Evolutionary conservation across 2,888 invertebrate species (phyloP), one percentile per base, ranked within the genome.

Genomic region (Drosophila vallismaia): DNA sequence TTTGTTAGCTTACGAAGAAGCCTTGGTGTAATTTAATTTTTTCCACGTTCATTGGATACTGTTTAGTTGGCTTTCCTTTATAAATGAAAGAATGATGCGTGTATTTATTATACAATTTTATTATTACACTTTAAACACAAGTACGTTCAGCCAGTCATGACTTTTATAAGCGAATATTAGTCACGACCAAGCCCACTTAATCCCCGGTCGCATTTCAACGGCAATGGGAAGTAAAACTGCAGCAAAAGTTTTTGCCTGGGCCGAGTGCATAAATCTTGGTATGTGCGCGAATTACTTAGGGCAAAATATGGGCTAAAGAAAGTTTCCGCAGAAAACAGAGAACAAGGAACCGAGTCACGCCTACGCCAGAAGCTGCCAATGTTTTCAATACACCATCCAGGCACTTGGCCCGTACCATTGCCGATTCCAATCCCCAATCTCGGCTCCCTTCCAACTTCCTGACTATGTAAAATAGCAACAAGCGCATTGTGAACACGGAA

Each of bases 401-500:
- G 53, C 52, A 48, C 14, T 49, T 45, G 46, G 19, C 50, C 46
- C 24, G 5, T 8, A 29, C 9, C 42, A 19, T 33, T 36, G 45
- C 40, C 40, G n/a, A 19, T 31, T 19, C 49, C 31, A 33, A 36
- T 10, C 45, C n/a, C 42, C 53, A 73, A 48, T 49, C 44, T 62
- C 57, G 57, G 62, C 44, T 64, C 8, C 49, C 45, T 51, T 24
- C 48, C 19, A 45, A 64, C 64, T 60, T 51, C 24, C 48, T 26
- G 49, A 62, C 64, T 63, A 86, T 87, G 88, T 72, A 82, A 82
- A 86, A 83, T 59, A 79, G 81, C 76, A 83, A 77, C 79, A 79
- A 79, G 75, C 77, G 56, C 67, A 75, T 67, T 81, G 73, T 69
- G 66, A 77, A 62, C 71, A 79, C 82, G 87, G 83, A 84, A 87